These are phyloP conservation scores for Epistrophe eligans DNA, from an alignment of 2,888 invertebrate species.

Conservation along the genomic window DNA sequence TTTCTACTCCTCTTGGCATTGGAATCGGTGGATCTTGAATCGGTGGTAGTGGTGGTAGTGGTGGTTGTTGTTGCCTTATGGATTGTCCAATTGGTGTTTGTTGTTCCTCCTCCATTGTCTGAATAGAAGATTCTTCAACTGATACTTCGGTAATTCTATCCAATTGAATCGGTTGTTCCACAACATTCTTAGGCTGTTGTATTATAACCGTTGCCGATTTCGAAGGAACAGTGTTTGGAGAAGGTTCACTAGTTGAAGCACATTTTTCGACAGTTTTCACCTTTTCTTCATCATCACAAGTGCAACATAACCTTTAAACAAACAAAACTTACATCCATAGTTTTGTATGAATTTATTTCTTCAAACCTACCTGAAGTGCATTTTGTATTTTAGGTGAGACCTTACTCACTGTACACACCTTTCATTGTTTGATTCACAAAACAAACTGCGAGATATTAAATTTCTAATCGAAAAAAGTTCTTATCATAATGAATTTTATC, in stretches of 20 bases:
- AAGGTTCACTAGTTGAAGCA: background rate
- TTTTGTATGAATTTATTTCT: background rate
- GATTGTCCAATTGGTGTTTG: background rate
- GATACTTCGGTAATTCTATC: slow-evolving; percentile 23
- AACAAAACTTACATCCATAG: background rate
- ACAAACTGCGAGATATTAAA: slow-evolving; percentile 7
- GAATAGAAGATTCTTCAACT: slow-evolving; percentile 11
- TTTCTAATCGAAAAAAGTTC: background rate
- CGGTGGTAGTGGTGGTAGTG: background rate
- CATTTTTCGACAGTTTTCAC: background rate
- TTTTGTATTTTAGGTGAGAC: background rate
- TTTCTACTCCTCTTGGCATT: background rate
- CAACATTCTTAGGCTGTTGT: slow-evolving; percentile 32
- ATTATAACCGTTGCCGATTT: background rate
- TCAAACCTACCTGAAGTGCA: slow-evolving; percentile 38
- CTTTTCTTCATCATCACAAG: background rate
- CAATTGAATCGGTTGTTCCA: slow-evolving; percentile 37
- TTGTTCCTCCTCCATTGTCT: background rate
- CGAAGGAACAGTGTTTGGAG: background rate
- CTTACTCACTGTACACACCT: background rate
- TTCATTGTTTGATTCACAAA: slow-evolving; percentile 20
- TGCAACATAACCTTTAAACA: slow-evolving; percentile 35
- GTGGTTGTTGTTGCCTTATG: background rate
- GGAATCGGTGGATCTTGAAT: background rate
- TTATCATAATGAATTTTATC: slow-evolving; percentile 3